Evolutionary conservation across 2,888 invertebrate genomes (phyloP), one percentile per base, ranked within the genome.

Genomic region (Hirtodrosophila cameraria): DNA sequence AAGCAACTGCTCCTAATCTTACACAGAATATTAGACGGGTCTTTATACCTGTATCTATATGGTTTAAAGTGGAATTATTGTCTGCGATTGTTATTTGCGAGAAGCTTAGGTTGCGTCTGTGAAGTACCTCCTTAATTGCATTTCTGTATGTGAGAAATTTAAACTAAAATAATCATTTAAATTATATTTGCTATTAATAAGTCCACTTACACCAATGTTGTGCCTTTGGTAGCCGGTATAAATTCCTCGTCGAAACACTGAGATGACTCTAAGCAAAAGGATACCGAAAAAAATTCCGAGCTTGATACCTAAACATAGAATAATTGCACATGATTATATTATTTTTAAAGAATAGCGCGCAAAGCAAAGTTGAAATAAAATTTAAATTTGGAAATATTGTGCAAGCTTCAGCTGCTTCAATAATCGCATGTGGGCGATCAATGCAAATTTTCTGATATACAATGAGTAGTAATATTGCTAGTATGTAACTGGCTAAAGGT

Each of bases 251-350:
- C 92, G 90, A 93, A 89, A 89, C 91, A 92, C 55, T 87, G 85
- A 38, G 92, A 91, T n/a, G 93, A 91, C 20, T 87, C 86, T 50
- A 67, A 25, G 86, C 94, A 94, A 90, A 94, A 94, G 88, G 93
- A 93, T 64, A 95, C 94, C 78, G 94, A 94, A 90, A 94, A 94
- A 88, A 93, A 95, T 86, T 95, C 94, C 77, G 94, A 94, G 89
- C 94, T 94, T 49, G 94, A 94, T 87, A 94, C 93, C 94, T 94
- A 91, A 39, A 48, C 23, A 39, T 23, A 27, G 1, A 41, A 23
- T 2, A 8, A 23, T 7, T n/a, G 18, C 2, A 35, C 18, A 18
- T 6, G 8, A 23, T 3, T 23, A 5, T 23, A 2, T 23, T 6
- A 23, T 20, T 20, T 20, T 20, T 20, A 20, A n/a, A n/a, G n/a